Evolutionary conservation across 2,113 vertebrate genomes (phyloP).

Genomic region (Phocoena sinus): DNA sequence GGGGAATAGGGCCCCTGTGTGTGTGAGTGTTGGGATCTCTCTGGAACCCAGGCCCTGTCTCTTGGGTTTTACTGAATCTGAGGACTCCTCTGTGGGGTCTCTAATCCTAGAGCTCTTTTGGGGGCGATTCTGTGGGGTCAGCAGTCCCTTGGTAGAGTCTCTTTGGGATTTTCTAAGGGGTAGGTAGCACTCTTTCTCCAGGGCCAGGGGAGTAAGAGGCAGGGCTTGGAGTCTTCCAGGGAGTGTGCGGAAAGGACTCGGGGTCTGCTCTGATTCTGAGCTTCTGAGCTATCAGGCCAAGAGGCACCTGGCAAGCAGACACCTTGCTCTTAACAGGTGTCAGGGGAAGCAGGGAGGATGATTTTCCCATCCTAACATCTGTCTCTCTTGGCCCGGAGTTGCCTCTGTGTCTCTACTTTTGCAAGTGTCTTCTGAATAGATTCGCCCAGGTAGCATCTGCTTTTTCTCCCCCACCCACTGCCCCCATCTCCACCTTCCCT

Average conservation of each 20-base stretch:
- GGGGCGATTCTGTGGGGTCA: neutral
- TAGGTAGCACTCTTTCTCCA: neutral
- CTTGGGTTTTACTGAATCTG: neutral
- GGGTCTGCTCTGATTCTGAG: neutral
- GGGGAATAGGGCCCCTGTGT: neutral
- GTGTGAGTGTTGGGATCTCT: neutral
- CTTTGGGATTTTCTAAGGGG: neutral
- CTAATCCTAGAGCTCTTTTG: neutral
- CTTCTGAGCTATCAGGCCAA: neutral
- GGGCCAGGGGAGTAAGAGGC: neutral
- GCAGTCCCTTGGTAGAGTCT: neutral
- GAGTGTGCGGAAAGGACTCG: neutral
- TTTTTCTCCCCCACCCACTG: neutral
- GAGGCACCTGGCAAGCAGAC: neutral
- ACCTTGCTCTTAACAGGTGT: neutral
- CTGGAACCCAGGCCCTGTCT: neutral
- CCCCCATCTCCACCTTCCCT: neutral
- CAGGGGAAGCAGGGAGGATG: neutral
- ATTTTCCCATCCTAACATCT: neutral
- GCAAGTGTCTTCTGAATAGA: neutral
- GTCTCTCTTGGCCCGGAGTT: neutral
- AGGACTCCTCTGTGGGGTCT: neutral
- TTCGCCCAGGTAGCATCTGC: neutral
- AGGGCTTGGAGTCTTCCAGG: neutral
- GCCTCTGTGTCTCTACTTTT: neutral